phyloP scores from a whole-genome alignment of 30 jellyfish, hydroid and myxozoan genomes.

The Hydractinia symbiolongicarpus region DNA sequence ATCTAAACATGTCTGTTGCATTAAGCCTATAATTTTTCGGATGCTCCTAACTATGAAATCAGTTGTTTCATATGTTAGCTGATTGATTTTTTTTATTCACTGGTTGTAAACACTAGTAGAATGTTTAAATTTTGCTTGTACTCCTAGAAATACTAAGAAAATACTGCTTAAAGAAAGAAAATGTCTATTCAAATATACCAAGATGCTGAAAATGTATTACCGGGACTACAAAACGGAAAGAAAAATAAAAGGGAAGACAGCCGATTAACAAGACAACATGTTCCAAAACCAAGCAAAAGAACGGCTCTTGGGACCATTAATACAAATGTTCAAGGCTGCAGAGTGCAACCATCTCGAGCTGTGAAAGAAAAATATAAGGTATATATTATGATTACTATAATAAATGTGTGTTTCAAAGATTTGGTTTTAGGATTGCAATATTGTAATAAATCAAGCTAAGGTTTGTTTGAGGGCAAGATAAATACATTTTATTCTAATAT shows the following conservation, averaged over 20 bases:
- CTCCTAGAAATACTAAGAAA: too few species aligned
- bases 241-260: conserved; percentile 55
- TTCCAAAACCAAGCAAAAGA: conserved; percentile 79
- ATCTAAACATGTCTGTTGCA: too few species aligned
- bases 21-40: too few species aligned
- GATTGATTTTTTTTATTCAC: too few species aligned
- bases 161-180: background rate
- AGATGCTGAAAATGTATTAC: conserved; percentile 15
- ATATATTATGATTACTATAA: background rate
- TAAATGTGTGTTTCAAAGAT: background rate
- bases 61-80: too few species aligned
- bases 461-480: background rate
- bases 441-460: background rate
- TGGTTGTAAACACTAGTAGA: too few species aligned
- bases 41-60: too few species aligned
- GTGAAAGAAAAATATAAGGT: conserved; percentile 51
- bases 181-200: conserved; percentile 39
- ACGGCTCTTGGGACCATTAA: conserved; percentile 82
- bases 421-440: background rate
- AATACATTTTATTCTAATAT: too few species aligned
- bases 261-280: conserved; percentile 26
- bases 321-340: conserved; percentile 41
- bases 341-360: conserved; percentile 95
- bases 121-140: too few species aligned
- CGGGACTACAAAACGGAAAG: conserved; percentile 42